These are phyloP conservation scores for Riparia riparia DNA, from an alignment of 2,113 vertebrate genomes.

Conservation along the genomic window DNA sequence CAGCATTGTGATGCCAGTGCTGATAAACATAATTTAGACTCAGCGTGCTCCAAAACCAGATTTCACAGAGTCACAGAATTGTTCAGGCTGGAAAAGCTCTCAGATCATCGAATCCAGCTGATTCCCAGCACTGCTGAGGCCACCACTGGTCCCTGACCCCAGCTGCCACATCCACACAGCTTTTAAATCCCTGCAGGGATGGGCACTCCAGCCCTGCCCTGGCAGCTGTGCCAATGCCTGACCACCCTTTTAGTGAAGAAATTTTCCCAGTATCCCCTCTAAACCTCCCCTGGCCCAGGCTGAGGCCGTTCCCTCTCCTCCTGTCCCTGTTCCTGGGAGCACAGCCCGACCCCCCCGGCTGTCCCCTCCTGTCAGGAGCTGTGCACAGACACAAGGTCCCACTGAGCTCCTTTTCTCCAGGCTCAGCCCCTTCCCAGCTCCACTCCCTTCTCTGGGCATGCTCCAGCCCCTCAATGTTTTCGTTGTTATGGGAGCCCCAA, in stretches of 20 bases:
- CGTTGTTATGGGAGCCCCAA: neutral
- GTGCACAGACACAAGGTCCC: neutral
- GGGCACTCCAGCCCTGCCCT: neutral
- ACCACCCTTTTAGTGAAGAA: neutral
- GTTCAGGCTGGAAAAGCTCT: neutral
- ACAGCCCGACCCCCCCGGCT: neutral
- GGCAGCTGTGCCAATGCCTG: neutral
- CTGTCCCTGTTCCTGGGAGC: neutral
- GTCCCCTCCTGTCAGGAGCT: neutral
- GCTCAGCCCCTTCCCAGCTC: neutral
- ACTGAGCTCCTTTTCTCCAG: neutral
- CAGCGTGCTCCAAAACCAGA: neutral
- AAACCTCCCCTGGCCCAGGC: accelerated
- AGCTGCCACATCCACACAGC: neutral
- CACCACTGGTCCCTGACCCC: neutral
- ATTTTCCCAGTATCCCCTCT: accelerated
- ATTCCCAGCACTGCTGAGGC: neutral
- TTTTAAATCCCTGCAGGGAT: neutral
- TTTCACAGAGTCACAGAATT: neutral
- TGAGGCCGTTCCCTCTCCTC: neutral
- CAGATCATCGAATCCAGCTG: neutral
- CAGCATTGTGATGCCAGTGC: neutral
- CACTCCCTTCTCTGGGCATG: accelerated
- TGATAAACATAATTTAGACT: neutral
- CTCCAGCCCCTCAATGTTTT: neutral